Evolutionary conservation across 2,797 vertebrate genomes (phyloP).

Genomic region (Melanotaenia pygmaea): DNA sequence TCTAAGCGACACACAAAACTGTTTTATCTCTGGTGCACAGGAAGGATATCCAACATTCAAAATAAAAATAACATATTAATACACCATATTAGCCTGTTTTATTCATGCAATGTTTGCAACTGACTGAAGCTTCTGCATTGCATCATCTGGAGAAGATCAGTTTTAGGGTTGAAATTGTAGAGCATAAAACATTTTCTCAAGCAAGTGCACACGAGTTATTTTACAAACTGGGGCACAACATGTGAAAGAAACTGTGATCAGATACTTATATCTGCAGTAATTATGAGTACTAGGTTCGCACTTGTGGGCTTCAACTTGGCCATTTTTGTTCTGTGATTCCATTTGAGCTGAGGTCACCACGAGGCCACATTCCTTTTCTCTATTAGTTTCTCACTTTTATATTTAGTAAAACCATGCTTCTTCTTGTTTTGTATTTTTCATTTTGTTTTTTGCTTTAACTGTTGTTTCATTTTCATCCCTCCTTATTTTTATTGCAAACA

Average conservation of each 20-base stretch:
- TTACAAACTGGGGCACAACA: not conserved
- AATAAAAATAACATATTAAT: conserved; percentile 37
- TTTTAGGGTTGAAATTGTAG: conserved; percentile 11
- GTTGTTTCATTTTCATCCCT: not conserved
- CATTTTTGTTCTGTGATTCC: not conserved
- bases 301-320: not conserved
- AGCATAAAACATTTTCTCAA: conserved; percentile 14
- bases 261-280: not conserved
- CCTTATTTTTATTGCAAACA: not conserved
- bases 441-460: too few species aligned
- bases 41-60: conserved; percentile 19
- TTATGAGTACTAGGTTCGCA: not conserved
- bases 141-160: conserved; percentile 30
- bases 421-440: not conserved
- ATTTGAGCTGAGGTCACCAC: too few species aligned
- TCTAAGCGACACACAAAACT: conserved; percentile 31
- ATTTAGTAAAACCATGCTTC: not conserved
- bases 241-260: not conserved
- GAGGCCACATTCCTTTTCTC: too few species aligned
- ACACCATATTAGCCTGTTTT: conserved; percentile 19
- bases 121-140: conserved; percentile 3
- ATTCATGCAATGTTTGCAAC: conserved; percentile 27
- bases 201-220: conserved; percentile 5
- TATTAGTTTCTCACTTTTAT: too few species aligned
- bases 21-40: conserved; percentile 29